Evolutionary conservation across 2,113 vertebrate genomes (phyloP), one percentile per base, ranked within the genome.

Genomic region (Todiramphus saurophagus): DNA sequence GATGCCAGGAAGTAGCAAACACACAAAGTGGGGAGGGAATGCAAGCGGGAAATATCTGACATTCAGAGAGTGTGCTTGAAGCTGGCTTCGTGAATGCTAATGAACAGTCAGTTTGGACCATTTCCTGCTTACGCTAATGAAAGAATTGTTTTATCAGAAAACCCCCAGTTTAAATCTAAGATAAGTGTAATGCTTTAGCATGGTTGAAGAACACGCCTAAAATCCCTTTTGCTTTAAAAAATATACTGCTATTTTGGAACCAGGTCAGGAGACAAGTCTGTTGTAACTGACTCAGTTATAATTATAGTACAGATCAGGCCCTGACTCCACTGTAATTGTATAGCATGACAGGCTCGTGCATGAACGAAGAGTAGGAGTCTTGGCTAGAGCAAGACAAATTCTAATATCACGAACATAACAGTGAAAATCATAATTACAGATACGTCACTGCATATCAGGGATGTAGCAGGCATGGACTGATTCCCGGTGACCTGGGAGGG

Each of bases 221-320:
- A 91, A 93, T 50, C 70, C 44, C 89, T 89, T 82, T 84, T 94
- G 59, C 92, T 89, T 92, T 94, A 87, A 95, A 96, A 96, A 95
- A 84, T 62, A 58, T 19, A 74, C 62, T 58, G 46, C 89, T 95
- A 87, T 95, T 97, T 96, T 87, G 83, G 92, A 97, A 95, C 67
- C 83, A 91, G 96, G 96, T 95, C 96, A 96, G 95, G 86, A 97
- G 91, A 96, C 96, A 93, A 92, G 89, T 44, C 89, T 96, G 95
- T 94, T 94, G 94, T 95, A 96, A 95, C 89, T 96, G 96, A 97
- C 94, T 97, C 96, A 95, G 95, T 94, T 96, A 94, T 95, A 97
- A 97, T 97, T 96, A 97, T 96, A 95, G 96, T 63, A 70, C 87
- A 96, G 96, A 95, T 89, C 94, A 94, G 95, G 93, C 94, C 95